A percentile compares a stretch with the other conserved stretches of the same genome.
These are phyloP conservation scores for Galeopterus variegatus DNA, from an alignment of 2,113 vertebrate genomes.

Conservation along the genomic window DNA sequence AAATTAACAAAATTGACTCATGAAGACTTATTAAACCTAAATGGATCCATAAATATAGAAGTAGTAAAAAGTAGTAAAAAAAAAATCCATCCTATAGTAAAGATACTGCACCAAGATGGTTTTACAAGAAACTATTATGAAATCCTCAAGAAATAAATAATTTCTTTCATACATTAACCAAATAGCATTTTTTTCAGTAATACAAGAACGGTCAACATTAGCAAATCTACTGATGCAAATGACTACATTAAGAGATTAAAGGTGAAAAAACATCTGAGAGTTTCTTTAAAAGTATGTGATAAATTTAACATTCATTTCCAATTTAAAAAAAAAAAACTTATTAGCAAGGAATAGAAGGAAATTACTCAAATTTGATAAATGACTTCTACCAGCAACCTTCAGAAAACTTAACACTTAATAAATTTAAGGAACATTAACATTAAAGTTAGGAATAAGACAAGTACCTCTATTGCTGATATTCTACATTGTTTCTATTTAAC, in stretches of 20 bases:
- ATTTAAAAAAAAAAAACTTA: neutral
- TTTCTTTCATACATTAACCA: neutral
- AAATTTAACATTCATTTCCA: constrained; percentile 48
- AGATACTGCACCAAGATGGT: neutral
- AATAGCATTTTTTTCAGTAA: neutral
- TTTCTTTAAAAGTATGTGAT: constrained; percentile 33
- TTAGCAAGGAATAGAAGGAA: constrained; percentile 14
- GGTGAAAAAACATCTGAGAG: neutral
- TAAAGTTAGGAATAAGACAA: neutral
- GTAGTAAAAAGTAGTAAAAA: neutral
- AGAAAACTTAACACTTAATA: constrained; percentile 44
- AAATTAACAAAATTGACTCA: constrained; percentile 47
- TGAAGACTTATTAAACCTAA: constrained; percentile 10
- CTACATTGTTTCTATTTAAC: neutral
- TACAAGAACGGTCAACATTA: neutral
- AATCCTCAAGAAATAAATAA: constrained; percentile 29
- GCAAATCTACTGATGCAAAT: neutral
- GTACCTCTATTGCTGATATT: neutral
- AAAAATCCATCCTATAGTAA: constrained; percentile 1
- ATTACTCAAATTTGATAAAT: constrained; percentile 48
- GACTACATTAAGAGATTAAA: neutral
- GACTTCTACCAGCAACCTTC: neutral
- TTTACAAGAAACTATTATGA: constrained; percentile 46
- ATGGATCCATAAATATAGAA: neutral
- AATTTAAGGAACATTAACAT: neutral